Base-by-base conservation (phyloP, 64 coral and sea anemone genomes). In the Porites australiensis region DNA sequence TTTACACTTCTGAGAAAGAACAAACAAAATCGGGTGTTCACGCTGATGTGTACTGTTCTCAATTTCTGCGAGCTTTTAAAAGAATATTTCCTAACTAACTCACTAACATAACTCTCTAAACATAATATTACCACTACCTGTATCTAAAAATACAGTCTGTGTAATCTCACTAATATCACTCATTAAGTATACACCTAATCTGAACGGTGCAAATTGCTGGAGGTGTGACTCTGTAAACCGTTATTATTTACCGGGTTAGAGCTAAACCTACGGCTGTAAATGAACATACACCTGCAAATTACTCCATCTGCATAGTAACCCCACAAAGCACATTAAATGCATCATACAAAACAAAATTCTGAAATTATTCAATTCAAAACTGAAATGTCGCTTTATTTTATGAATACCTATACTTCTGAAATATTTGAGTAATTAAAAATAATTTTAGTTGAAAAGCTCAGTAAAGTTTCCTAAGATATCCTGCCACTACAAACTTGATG, bases 101-200 rank as follows among this genome's bases (percentile, higher is more conserved):
- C 48, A 87, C 69, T 87, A 87, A 87, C 68, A 87, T 87, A 87
- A 87, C 85, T 87, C 46, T 54, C 27, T 87, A 87, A 87, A 87
- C 83, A 87, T 71, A 71, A 87, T 71, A 71, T 72, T 54, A 72
- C 70, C 44, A 72, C 64, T 87, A 55, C 53, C 53, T 55, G 53
- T 55, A 87, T 43, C 67, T 87, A 71, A 71, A 87, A 87, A 54
- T 73, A 87, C 69, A 87, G 85, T 87, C 43, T 74, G 48, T 87
- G 85, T 74, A 23, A 72, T 74, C 20, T 87, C 85, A 87, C 85
- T 87, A 74, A 87, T 87, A 73, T 54, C 66, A 87, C 10, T 87
- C 68, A 55, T 55, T 55, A 87, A 87, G 85, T 72, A 86, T 86
- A 66, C 83, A 86, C 83, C 61, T 86, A 86, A 86, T 86, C 83